Conservation (phyloP, 2,797 vertebrate species). For the Novumbra hubbsi region DNA sequence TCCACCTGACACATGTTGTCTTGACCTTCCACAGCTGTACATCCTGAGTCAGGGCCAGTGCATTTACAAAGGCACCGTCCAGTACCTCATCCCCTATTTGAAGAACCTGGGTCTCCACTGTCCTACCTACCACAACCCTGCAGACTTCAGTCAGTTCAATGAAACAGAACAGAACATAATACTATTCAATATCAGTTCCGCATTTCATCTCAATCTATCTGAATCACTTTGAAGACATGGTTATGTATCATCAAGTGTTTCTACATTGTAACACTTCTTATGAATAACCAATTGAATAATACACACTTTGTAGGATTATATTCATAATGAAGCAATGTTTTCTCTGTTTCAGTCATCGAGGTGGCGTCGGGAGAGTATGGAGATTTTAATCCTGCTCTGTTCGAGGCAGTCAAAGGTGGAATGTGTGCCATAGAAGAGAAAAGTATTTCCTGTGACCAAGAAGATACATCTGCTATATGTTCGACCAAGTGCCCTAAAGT, state of each 20-base stretch:
- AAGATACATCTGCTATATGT: slow-evolving; percentile 62
- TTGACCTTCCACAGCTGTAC: slow-evolving; percentile 79
- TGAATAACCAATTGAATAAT: neutral
- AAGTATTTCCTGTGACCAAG: slow-evolving; percentile 75
- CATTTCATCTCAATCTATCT: neutral
- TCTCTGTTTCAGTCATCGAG: slow-evolving; percentile 81
- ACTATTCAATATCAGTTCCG: neutral
- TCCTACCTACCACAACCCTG: slow-evolving; percentile 94
- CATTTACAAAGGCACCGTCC: slow-evolving; percentile 90
- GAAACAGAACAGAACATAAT: neutral
- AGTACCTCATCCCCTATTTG: slow-evolving; percentile 89
- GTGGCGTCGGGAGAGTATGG: slow-evolving; percentile 96
- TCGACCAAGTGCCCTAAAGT: slow-evolving; percentile 61
- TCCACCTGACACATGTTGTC: neutral
- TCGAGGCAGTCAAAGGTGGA: slow-evolving; percentile 87
- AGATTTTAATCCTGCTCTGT: slow-evolving; percentile 89
- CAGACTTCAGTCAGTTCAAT: slow-evolving; percentile 85
- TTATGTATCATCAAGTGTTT: neutral
- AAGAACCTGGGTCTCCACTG: slow-evolving; percentile 88
- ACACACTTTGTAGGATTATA: neutral
- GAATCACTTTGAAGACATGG: neutral
- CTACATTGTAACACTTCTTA: no score
- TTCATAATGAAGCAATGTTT: neutral
- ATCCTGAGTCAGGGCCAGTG: slow-evolving; percentile 96
- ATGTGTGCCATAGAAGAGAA: slow-evolving; percentile 83